A percentile compares a stretch with the other conserved stretches of the same genome.
Evolutionary conservation across 2,888 invertebrate species (phyloP).

Genomic region (Leucophenga montana): DNA sequence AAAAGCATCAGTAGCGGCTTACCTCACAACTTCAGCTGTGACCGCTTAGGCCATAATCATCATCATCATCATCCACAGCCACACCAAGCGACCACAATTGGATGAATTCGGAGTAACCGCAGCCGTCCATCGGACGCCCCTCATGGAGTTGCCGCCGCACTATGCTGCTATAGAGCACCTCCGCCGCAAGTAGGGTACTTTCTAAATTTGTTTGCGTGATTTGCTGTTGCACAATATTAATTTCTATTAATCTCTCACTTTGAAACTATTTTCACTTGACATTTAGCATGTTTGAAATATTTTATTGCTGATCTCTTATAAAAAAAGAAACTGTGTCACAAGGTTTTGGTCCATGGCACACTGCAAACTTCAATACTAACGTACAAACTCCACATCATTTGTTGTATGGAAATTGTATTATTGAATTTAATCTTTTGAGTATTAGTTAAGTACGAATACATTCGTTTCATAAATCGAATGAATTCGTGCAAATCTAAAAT

Average conservation of each 20-base stretch:
- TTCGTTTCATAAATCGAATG: too few relatives aligned
- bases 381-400: too few relatives aligned
- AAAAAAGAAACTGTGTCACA: too few relatives aligned
- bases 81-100: neutral
- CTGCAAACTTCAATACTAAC: too few relatives aligned
- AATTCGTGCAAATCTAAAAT: too few relatives aligned
- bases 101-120: neutral
- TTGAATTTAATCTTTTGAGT: too few relatives aligned
- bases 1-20: neutral
- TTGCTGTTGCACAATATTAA: conserved; percentile 20
- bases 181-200: conserved; percentile 1
- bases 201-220: conserved; percentile 25
- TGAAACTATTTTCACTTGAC: neutral
- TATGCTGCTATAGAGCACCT: too few relatives aligned
- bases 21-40: conserved; percentile 2
- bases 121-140: neutral
- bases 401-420: too few relatives aligned
- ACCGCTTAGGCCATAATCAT: neutral
- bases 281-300: too few relatives aligned
- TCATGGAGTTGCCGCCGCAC: neutral
- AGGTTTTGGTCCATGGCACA: too few relatives aligned
- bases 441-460: too few relatives aligned
- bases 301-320: too few relatives aligned
- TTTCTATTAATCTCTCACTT: conserved; percentile 2
- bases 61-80: neutral